A percentile compares a stretch with the other conserved stretches of the same genome.
Evolutionary conservation across 2,888 invertebrate species (phyloP).

Genomic region (Dioctria linearis): DNA sequence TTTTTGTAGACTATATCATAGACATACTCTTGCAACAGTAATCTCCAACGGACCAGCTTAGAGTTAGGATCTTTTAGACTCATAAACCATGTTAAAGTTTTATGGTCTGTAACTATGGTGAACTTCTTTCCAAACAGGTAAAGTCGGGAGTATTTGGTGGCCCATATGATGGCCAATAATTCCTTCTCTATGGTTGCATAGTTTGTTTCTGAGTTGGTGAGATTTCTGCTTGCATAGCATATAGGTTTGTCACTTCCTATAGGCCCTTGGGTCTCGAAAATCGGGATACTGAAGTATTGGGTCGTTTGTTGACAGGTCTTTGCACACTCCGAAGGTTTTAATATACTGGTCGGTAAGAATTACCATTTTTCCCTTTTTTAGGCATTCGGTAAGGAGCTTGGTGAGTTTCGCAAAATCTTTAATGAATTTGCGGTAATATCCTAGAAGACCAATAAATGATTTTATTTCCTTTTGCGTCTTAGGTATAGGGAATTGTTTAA

Average conservation of each 20-base stretch:
- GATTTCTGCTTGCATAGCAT: constrained; percentile 52
- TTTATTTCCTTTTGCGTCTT: constrained; percentile 56
- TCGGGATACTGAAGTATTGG: constrained; percentile 21
- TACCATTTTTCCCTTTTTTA: constrained; percentile 53
- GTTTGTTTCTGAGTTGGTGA: constrained; percentile 43
- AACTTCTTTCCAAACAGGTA: constrained; percentile 49
- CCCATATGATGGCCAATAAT: constrained; percentile 49
- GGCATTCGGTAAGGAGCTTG: constrained; percentile 56
- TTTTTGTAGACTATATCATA: constrained; percentile 60
- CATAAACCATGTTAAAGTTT: constrained; percentile 46
- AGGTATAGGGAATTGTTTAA: constrained; percentile 47
- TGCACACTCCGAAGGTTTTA: constrained; percentile 55
- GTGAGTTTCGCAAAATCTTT: constrained; percentile 57
- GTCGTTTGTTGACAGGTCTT: constrained; percentile 22
- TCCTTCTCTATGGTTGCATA: constrained; percentile 54
- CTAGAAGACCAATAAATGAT: constrained; percentile 57
- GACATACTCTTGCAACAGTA: constrained; percentile 59
- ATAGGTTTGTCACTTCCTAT: constrained; percentile 54
- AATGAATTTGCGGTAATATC: constrained; percentile 59
- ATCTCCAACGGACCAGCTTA: constrained; percentile 54
- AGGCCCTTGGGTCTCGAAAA: constrained; percentile 46
- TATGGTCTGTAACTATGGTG: constrained; percentile 54
- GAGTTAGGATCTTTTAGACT: constrained; percentile 39
- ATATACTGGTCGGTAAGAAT: constrained; percentile 23
- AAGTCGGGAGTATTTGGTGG: constrained; percentile 51